Conservation (phyloP, 1,140 invertebrate species). For the Zaprionus tsacasi region DNA sequence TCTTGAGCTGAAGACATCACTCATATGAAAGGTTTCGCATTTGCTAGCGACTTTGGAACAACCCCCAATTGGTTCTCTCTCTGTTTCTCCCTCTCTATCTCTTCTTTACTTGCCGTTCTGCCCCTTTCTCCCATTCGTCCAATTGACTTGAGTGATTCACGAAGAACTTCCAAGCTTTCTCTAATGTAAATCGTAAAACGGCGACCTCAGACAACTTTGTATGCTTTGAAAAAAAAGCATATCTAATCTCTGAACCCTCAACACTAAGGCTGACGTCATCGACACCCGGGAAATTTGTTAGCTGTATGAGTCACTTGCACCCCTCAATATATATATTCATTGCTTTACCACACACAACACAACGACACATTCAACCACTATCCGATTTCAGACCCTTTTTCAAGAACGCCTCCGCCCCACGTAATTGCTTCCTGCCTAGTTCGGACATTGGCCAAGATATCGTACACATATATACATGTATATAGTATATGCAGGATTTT, state of each 20-base stretch:
- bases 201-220: conserved; percentile 42
- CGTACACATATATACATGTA: background rate
- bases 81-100: conserved; percentile 10
- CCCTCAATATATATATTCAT: conserved; percentile 23
- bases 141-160: conserved; percentile 34
- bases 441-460: conserved; percentile 57
- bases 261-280: conserved; percentile 64
- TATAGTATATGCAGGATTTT: conserved; percentile 2
- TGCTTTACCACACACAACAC: background rate
- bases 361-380: conserved; percentile 56
- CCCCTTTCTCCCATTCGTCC: conserved; percentile 12
- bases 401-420: conserved; percentile 58
- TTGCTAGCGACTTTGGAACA: conserved; percentile 28
- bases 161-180: conserved; percentile 40
- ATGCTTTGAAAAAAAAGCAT: conserved; percentile 37
- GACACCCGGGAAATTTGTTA: conserved; percentile 43
- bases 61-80: conserved; percentile 36
- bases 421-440: conserved; percentile 79
- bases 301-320: conserved; percentile 64
- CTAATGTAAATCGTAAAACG: conserved; percentile 50
- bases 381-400: conserved; percentile 70
- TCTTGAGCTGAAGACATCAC: conserved; percentile 45
- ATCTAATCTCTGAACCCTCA: conserved; percentile 22
- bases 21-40: conserved; percentile 13
- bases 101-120: conserved; percentile 23